Conservation (phyloP, 2,888 invertebrate genomes). For the Rhyacophila evoluta region DNA sequence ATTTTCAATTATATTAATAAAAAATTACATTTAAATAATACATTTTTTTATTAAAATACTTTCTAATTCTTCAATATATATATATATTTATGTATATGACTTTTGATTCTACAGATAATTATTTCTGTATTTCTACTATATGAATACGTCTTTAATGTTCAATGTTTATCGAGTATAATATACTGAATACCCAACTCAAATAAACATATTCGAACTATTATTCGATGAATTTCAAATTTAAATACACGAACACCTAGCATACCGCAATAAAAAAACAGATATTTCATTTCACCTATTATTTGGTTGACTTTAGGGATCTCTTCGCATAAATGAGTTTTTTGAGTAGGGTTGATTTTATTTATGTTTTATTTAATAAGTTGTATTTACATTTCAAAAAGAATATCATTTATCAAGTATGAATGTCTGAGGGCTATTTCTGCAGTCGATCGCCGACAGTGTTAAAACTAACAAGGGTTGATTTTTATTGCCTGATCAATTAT, state of each 20-base stretch:
- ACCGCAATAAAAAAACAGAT: neutral
- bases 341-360: conserved; percentile 45
- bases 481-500: conserved; percentile 50
- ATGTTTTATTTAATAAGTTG: conserved; percentile 42
- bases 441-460: conserved; percentile 15
- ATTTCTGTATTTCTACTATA: too few species aligned
- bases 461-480: conserved; percentile 50
- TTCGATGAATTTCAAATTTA: neutral
- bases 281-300: conserved; percentile 10
- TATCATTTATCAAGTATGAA: conserved; percentile 36
- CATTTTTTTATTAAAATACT: too few species aligned
- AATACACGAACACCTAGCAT: neutral
- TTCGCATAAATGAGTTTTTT: conserved; percentile 37
- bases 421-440: conserved; percentile 29
- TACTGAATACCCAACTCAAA: neutral
- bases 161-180: too few species aligned
- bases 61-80: too few species aligned
- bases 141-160: too few species aligned
- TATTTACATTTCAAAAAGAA: conserved; percentile 45
- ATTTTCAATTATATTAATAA: too few species aligned
- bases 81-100: too few species aligned
- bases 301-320: neutral
- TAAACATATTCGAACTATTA: neutral
- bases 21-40: too few species aligned
- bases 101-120: too few species aligned